phyloP scores from a whole-genome alignment of 2,888 invertebrate species.

The Chirona hameri region DNA sequence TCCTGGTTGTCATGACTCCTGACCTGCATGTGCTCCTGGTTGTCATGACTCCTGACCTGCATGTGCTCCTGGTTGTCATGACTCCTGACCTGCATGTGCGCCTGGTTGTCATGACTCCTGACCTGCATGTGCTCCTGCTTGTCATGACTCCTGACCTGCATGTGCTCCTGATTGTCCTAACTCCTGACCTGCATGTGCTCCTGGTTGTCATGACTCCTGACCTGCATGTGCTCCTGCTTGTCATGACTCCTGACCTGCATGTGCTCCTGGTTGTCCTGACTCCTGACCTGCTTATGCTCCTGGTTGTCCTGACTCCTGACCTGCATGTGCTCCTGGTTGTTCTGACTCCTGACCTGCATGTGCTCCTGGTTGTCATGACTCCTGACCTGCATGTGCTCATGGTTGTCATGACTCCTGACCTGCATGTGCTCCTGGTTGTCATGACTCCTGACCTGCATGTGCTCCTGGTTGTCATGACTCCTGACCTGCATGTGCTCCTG shows the following conservation, averaged over 20 bases:
- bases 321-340: slow-evolving; percentile 53
- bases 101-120: slow-evolving; percentile 52
- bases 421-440: slow-evolving; percentile 53
- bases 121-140: slow-evolving; percentile 54
- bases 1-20: slow-evolving; percentile 52
- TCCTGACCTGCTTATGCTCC: slow-evolving; percentile 52
- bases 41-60: slow-evolving; percentile 53
- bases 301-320: slow-evolving; percentile 53
- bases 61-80: slow-evolving; percentile 53
- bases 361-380: slow-evolving; percentile 53
- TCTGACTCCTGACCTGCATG: slow-evolving; percentile 52
- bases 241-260: slow-evolving; percentile 53
- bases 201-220: slow-evolving; percentile 53
- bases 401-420: slow-evolving; percentile 53
- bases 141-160: slow-evolving; percentile 53
- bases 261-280: slow-evolving; percentile 53
- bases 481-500: slow-evolving; percentile 52
- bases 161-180: slow-evolving; percentile 52
- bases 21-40: slow-evolving; percentile 53
- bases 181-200: slow-evolving; percentile 53
- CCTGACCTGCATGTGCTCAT: slow-evolving; percentile 52
- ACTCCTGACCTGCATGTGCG: slow-evolving; percentile 53
- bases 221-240: slow-evolving; percentile 53
- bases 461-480: slow-evolving; percentile 53
- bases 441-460: slow-evolving; percentile 53